These are phyloP conservation scores for Tarsius wallacei DNA, from an alignment of 2,797 vertebrate genomes.

Conservation along the genomic window DNA sequence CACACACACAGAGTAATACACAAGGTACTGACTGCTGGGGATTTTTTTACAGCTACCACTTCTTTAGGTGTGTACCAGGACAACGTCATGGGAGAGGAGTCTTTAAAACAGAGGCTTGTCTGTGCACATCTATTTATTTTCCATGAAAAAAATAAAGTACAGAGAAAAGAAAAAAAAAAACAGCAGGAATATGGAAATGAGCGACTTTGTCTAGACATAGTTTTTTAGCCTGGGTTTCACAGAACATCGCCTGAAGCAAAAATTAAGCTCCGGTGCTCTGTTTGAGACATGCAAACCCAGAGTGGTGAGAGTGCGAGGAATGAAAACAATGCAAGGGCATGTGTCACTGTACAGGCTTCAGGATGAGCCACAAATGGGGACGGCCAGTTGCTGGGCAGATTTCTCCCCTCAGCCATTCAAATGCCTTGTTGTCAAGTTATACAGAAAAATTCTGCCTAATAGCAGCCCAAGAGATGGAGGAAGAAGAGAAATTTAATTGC, in stretches of 20 bases:
- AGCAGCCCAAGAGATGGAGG: accelerated
- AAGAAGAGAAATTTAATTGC: not conserved
- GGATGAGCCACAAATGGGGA: accelerated
- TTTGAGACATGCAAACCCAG: no score
- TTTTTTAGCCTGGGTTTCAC: not conserved
- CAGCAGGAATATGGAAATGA: not conserved
- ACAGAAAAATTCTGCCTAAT: not conserved
- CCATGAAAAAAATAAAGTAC: not conserved
- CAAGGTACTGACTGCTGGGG: no score
- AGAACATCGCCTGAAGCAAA: not conserved
- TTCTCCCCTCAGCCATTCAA: no score
- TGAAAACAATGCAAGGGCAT: accelerated
- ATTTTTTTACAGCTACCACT: not conserved
- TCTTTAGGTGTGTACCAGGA: not conserved
- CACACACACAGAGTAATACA: not conserved
- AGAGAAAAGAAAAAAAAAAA: not conserved
- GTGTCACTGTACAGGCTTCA: accelerated
- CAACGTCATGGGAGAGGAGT: not conserved
- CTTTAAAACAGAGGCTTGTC: not conserved
- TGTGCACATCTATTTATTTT: not conserved
- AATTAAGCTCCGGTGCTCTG: accelerated
- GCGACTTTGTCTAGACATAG: no score
- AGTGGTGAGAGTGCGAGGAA: accelerated
- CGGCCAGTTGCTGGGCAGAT: not conserved
- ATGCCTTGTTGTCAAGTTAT: not conserved